A percentile compares a stretch with the other conserved stretches of the same genome.
Evolutionary conservation across 2,113 vertebrate species (phyloP).

Genomic region (Cygnus buccinator): DNA sequence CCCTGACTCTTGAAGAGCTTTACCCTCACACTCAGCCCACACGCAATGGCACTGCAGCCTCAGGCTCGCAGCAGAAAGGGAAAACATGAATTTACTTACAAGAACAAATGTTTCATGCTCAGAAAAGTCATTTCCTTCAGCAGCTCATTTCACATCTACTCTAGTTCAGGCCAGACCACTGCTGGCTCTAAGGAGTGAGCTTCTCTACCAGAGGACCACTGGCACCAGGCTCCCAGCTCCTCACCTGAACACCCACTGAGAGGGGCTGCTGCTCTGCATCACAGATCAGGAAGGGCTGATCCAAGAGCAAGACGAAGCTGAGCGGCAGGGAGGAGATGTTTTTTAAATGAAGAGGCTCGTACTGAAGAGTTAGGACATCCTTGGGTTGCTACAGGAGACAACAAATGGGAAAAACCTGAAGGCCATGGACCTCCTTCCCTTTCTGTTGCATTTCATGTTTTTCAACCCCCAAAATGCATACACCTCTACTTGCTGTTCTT

Average conservation of each 20-base stretch:
- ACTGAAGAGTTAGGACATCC: conserved; percentile 65
- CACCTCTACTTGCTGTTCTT: background rate
- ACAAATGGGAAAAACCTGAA: background rate
- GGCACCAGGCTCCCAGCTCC: background rate
- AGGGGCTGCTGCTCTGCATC: background rate
- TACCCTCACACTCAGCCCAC: background rate
- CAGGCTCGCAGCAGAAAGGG: background rate
- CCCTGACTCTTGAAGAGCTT: background rate
- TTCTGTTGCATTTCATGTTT: background rate
- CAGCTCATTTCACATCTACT: background rate
- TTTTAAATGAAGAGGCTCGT: conserved; percentile 79
- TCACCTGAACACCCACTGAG: conserved; percentile 45
- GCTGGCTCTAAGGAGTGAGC: background rate
- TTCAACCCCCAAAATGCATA: background rate
- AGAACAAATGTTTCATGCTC: background rate
- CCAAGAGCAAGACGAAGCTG: conserved; percentile 71
- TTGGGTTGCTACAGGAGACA: conserved; percentile 65
- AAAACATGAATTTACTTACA: background rate
- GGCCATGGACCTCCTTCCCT: background rate
- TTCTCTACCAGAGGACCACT: background rate
- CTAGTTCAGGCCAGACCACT: background rate
- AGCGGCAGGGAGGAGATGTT: conserved; percentile 83
- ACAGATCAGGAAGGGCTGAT: conserved; percentile 82
- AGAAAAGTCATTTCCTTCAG: background rate
- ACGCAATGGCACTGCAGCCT: background rate